Evolutionary conservation across 2,888 invertebrate genomes (phyloP).

Genomic region (Morinoia aosen): DNA sequence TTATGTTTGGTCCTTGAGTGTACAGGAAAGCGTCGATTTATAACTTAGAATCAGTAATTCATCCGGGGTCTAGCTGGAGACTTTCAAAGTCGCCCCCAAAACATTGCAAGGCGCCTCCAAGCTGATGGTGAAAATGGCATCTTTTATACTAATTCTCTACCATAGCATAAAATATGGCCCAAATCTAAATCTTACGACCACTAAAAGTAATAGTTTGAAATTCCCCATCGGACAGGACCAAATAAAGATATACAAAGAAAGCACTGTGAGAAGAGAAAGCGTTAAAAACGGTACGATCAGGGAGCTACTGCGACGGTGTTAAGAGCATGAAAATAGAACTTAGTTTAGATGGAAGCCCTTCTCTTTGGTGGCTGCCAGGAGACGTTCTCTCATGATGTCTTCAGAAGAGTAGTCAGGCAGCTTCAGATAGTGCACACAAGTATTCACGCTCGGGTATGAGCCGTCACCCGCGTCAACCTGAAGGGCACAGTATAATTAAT

Average conservation of each 20-base stretch:
- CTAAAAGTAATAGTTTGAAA: neutral
- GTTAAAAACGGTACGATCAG: neutral
- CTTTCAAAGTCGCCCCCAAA: neutral
- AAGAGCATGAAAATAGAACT: slow-evolving; percentile 53
- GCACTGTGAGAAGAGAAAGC: neutral
- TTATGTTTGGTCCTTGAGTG: neutral
- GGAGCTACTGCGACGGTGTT: neutral
- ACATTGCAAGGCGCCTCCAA: neutral
- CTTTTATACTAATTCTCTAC: neutral
- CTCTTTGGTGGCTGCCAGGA: slow-evolving; percentile 95
- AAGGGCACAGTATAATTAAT: neutral
- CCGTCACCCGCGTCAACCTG: slow-evolving; percentile 92
- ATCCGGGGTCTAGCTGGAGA: neutral
- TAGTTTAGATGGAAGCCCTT: slow-evolving; percentile 99
- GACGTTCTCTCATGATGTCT: slow-evolving; percentile 89
- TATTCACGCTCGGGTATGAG: slow-evolving; percentile 98
- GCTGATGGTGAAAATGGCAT: neutral
- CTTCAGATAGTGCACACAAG: slow-evolving; percentile 98
- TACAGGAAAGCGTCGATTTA: neutral
- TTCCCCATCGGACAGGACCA: neutral
- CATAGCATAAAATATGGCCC: neutral
- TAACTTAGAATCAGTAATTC: neutral
- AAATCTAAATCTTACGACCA: neutral
- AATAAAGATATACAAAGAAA: neutral
- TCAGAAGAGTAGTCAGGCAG: slow-evolving; percentile 97